Percentiles rank a stretch among this genome's conserved stretches.
Evolutionary conservation across 2,888 invertebrate species (phyloP).

Genomic region (Leuctra nigra): DNA sequence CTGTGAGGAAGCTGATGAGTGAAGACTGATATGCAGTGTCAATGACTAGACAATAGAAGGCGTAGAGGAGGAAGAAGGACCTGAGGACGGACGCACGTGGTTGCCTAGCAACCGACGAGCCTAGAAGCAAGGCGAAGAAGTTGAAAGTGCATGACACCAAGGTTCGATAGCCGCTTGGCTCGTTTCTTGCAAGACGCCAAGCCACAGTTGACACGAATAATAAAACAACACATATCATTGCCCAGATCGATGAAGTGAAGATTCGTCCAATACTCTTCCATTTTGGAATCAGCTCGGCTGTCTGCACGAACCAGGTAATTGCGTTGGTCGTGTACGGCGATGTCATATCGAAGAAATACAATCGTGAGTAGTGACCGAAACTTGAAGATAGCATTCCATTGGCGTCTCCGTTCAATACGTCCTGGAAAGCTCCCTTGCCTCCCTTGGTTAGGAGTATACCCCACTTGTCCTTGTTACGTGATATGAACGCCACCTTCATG

Average conservation of each 20-base stretch:
- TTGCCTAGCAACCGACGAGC: neutral
- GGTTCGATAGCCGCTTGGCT: neutral
- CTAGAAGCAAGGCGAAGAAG: neutral
- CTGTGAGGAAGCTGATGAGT: neutral
- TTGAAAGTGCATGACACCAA: neutral
- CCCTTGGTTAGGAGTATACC: neutral
- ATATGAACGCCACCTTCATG: neutral
- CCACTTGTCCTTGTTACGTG: too few species aligned
- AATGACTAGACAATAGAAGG: neutral
- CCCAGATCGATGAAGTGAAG: neutral
- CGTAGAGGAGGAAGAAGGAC: neutral
- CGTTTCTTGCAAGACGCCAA: neutral
- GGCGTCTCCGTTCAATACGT: neutral
- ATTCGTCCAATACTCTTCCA: neutral
- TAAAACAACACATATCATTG: neutral
- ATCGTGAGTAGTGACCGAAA: neutral
- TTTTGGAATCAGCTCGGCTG: neutral
- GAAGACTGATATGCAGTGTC: constrained; percentile 6
- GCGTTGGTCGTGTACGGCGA: neutral
- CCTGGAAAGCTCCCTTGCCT: neutral
- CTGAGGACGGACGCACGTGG: neutral
- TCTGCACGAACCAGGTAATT: neutral
- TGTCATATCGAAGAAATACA: neutral
- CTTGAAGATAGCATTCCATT: neutral
- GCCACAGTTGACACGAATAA: neutral